These are phyloP conservation scores for Coremacera marginata DNA, from an alignment of 2,888 invertebrate species.

Conservation along the genomic window DNA sequence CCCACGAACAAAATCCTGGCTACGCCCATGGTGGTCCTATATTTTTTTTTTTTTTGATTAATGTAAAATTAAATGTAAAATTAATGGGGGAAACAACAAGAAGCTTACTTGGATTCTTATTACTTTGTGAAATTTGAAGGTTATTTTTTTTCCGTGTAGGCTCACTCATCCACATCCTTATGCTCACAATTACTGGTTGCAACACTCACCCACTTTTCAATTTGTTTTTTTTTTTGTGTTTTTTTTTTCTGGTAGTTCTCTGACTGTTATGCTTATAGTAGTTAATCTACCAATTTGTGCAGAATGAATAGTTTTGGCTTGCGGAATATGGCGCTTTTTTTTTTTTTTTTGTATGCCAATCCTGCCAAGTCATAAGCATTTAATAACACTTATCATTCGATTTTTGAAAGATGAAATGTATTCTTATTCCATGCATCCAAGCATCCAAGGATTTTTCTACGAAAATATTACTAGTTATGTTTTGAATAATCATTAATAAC, in stretches of 20 bases:
- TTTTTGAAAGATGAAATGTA: not conserved
- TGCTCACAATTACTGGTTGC: not conserved
- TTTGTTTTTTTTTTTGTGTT: not conserved
- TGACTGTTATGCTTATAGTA: not conserved
- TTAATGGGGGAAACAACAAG: too few relatives aligned
- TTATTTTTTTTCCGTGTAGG: too few relatives aligned
- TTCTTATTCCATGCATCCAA: not conserved
- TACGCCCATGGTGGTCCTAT: too few relatives aligned
- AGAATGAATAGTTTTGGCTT: constrained; percentile 10
- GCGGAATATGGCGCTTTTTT: not conserved
- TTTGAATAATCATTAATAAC: constrained; percentile 36
- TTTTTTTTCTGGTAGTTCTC: constrained; percentile 8
- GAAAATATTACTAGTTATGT: not conserved
- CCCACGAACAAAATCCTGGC: too few relatives aligned
- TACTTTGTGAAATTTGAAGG: too few relatives aligned
- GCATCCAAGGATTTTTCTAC: not conserved
- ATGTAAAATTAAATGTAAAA: too few relatives aligned
- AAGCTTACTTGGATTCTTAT: too few relatives aligned
- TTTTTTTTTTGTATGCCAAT: not conserved
- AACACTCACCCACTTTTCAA: not conserved
- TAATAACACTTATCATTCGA: constrained; percentile 26
- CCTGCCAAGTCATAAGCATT: constrained; percentile 19
- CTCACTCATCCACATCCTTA: not conserved
- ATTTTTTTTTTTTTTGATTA: too few relatives aligned
- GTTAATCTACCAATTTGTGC: constrained; percentile 19